Conservation (phyloP, 2,797 vertebrate species). For the Cirrhinus molitorella region DNA sequence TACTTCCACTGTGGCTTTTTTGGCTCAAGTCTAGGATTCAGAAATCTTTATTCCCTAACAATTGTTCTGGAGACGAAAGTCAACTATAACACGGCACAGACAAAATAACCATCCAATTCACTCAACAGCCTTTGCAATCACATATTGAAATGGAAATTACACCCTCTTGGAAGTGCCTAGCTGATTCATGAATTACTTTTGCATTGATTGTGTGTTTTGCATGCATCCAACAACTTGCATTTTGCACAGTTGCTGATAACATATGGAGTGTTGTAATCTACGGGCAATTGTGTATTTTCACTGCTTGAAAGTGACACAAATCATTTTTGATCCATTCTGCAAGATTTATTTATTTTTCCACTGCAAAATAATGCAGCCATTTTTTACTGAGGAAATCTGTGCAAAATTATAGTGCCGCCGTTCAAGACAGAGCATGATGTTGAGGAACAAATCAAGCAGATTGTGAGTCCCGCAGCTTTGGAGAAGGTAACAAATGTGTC, state of each 20-base stretch:
- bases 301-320: slow-evolving; percentile 64
- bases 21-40: slow-evolving; percentile 9
- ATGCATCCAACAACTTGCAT: slow-evolving; percentile 62
- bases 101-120: slow-evolving; percentile 71
- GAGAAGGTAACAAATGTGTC: slow-evolving; percentile 16
- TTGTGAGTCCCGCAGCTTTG: slow-evolving; percentile 1
- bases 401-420: slow-evolving; percentile 60
- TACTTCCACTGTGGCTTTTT: slow-evolving; percentile 25
- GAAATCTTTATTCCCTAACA: slow-evolving; percentile 51
- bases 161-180: slow-evolving; percentile 67
- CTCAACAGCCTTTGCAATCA: slow-evolving; percentile 72
- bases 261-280: slow-evolving; percentile 64
- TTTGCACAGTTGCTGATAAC: slow-evolving; percentile 67
- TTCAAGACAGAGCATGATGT: slow-evolving; percentile 15
- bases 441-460: slow-evolving; percentile 43
- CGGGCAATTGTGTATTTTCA: slow-evolving; percentile 52
- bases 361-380: slow-evolving; percentile 53
- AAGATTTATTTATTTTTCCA: slow-evolving; percentile 70
- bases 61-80: slow-evolving; percentile 57
- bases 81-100: slow-evolving; percentile 65
- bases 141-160: slow-evolving; percentile 78
- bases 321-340: slow-evolving; percentile 72
- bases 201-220: slow-evolving; percentile 75
- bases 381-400: slow-evolving; percentile 48
- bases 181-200: slow-evolving; percentile 75